Base-by-base conservation (phyloP, 2,888 invertebrate species). In the Diarsia mendica region DNA sequence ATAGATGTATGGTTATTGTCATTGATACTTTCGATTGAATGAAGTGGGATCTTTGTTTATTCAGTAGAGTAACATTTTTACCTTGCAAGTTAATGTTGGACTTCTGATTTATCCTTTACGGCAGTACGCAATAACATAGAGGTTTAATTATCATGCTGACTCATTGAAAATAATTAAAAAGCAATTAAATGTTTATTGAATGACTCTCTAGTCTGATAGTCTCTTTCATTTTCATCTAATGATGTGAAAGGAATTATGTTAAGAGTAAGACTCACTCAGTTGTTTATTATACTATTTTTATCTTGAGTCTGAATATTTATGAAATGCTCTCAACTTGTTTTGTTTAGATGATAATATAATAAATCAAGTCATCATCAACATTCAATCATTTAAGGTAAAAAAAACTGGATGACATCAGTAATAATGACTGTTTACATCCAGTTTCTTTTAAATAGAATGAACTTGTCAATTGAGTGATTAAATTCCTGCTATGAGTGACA, bases 91-190 rank as follows among this genome's bases (percentile, higher is more conserved):
- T 6, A 69, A 55, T 49, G 48, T 48, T 48, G n/a, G 10, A 58
- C 8, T 72, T 39, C 23, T 39, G 23, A 58, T 18, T 20, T 13
- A 73, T 28, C 15, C 58, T 58, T 58, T 48, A 72, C 28, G 20
- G 28, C 51, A 53, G 28, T n/a, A 61, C 13, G 15, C 23, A 63
- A 51, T 46, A 20, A 63, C 49, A 44, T n/a, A 5, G n/a, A 5
- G 13, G 49, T 53, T 51, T 20, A 15, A 73, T 44, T n/a, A 73
- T 20, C 20, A 46, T 33, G 10, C 44, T 44, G 23, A 51, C 11
- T 15, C 33, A 67, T 39, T 48, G 51, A n/a, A 8, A 77, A 61
- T 46, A 75, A 77, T 46, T 28, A 55, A 48, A 46, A 5, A 3
- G 13, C 60, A 51, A 46, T 23, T n/a, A 44, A 51, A 61, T 72